These are phyloP conservation scores for Halesus radiatus DNA, from an alignment of 1,140 invertebrate species.

Conservation along the genomic window DNA sequence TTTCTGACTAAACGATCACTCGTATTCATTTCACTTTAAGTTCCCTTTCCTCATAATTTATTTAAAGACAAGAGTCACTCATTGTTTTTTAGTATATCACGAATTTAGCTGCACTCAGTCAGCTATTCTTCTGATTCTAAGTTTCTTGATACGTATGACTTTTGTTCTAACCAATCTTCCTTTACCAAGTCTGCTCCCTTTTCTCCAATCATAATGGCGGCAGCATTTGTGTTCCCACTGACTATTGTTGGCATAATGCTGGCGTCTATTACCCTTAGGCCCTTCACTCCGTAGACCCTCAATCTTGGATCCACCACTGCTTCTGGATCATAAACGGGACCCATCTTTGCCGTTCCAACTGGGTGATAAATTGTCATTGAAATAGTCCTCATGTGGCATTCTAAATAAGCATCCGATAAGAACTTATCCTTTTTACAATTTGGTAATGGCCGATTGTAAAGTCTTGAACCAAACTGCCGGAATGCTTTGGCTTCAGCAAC, in stretches of 20 bases:
- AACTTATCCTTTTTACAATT: conserved; percentile 79
- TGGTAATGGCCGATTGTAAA: conserved; percentile 83
- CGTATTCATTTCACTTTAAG: no score
- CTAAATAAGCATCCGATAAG: conserved; percentile 90
- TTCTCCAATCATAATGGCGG: conserved; percentile 84
- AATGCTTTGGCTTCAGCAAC: conserved; percentile 85
- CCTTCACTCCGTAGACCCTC: conserved; percentile 75
- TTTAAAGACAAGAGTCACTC: no score
- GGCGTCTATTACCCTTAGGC: conserved; percentile 82
- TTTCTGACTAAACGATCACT: no score
- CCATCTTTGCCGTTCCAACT: conserved; percentile 70
- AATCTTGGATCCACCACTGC: conserved; percentile 79
- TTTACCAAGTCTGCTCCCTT: conserved; percentile 87
- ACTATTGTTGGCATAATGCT: conserved; percentile 84
- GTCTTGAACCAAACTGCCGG: conserved; percentile 82
- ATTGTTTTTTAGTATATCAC: no score
- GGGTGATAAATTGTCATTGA: conserved; percentile 86
- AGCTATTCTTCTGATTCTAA: no score
- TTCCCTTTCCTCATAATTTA: no score
- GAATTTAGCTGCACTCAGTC: no score
- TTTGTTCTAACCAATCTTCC: conserved; percentile 74
- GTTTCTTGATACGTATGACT: neutral
- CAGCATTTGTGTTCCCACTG: conserved; percentile 83
- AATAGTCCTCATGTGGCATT: conserved; percentile 84
- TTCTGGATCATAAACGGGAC: conserved; percentile 73